These are phyloP conservation scores for Menura novaehollandiae DNA, from an alignment of 2,113 vertebrate genomes.

Conservation along the genomic window DNA sequence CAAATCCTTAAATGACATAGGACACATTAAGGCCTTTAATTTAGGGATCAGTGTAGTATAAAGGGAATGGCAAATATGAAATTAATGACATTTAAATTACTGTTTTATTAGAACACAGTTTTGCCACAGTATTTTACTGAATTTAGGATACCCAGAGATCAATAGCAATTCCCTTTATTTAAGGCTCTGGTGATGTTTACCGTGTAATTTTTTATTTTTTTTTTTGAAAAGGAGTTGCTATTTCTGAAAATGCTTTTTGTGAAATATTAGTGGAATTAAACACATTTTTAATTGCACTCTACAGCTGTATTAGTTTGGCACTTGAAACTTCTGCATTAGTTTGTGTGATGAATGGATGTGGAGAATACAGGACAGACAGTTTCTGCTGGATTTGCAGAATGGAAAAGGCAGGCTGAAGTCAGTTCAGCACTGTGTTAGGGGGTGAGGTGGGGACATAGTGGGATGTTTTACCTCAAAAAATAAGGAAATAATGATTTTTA, in stretches of 20 bases:
- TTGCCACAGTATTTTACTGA: conserved; percentile 57
- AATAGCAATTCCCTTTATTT: conserved; percentile 71
- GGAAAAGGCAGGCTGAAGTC: background rate
- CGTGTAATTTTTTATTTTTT: background rate
- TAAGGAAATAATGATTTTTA: too few species aligned
- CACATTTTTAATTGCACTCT: conserved; percentile 10
- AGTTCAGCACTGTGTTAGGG: background rate
- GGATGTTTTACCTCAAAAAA: background rate
- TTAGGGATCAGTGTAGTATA: conserved; percentile 61
- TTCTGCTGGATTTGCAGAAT: background rate
- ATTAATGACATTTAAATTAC: conserved; percentile 75
- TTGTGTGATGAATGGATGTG: background rate
- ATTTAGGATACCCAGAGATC: conserved; percentile 62
- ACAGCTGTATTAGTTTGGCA: background rate
- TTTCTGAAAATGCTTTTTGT: conserved; percentile 48
- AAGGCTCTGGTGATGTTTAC: conserved; percentile 35
- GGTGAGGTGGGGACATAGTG: background rate
- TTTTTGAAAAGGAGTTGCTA: conserved; percentile 42
- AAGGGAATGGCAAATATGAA: conserved; percentile 67
- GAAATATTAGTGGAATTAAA: conserved; percentile 21
- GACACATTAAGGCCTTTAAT: conserved; percentile 36
- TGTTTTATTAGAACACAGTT: conserved; percentile 72
- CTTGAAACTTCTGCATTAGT: background rate
- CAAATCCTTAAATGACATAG: conserved; percentile 36
- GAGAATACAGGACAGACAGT: background rate